A percentile compares a stretch with the other conserved stretches of the same genome.
These are phyloP conservation scores for Rhagonycha fulva DNA, from an alignment of 2,888 invertebrate genomes.

Conservation along the genomic window DNA sequence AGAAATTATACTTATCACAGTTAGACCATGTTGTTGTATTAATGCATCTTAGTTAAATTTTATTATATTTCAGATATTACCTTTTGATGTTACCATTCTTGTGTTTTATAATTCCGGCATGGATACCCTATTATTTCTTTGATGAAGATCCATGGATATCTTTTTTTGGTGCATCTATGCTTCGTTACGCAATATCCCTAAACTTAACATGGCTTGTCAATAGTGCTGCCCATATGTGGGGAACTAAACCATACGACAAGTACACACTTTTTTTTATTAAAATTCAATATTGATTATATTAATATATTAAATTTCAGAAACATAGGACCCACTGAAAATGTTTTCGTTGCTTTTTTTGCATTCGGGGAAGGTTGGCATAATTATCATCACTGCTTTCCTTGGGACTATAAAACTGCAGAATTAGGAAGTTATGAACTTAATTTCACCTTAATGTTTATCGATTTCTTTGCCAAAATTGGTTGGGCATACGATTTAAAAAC, in stretches of 20 bases:
- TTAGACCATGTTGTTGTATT: background rate
- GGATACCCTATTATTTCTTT: background rate
- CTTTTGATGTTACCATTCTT: too few relatives aligned
- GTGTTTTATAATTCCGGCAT: background rate
- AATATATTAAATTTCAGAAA: constrained; percentile 56
- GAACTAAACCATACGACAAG: constrained; percentile 56
- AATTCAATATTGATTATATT: background rate
- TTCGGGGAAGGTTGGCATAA: constrained; percentile 91
- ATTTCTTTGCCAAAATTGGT: constrained; percentile 59
- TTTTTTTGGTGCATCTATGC: constrained; percentile 69
- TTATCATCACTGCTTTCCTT: constrained; percentile 91
- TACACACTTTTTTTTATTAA: background rate
- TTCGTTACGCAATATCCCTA: constrained; percentile 77
- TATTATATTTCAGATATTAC: background rate
- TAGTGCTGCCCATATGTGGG: constrained; percentile 80
- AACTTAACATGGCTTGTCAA: constrained; percentile 89
- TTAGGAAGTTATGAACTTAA: constrained; percentile 60
- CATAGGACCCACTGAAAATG: constrained; percentile 81
- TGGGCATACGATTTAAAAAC: constrained; percentile 85
- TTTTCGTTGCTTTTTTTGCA: constrained; percentile 60
- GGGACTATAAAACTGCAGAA: constrained; percentile 91
- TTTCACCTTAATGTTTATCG: constrained; percentile 45
- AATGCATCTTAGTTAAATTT: background rate
- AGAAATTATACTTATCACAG: constrained; percentile 40
- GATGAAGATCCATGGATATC: background rate